Percentiles rank a stretch among this genome's conserved stretches.
Conservation (phyloP, 1,140 invertebrate genomes). For the Potamilus streckersoni region DNA sequence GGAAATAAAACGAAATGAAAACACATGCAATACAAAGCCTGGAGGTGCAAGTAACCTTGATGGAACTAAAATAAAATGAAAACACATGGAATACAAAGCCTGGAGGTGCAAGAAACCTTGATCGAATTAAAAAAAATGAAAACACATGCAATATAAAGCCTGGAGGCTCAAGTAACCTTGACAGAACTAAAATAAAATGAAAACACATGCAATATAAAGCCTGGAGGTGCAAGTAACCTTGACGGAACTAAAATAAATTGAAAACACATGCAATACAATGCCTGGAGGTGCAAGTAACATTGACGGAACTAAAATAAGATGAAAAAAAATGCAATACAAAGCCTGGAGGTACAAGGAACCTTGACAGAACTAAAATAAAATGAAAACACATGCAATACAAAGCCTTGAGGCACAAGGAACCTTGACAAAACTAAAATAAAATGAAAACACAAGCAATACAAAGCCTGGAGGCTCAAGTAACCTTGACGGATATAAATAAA, state of each 20-base stretch:
- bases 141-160: slow-evolving; percentile 76
- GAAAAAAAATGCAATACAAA: slow-evolving; percentile 65
- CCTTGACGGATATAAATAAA: slow-evolving; percentile 83
- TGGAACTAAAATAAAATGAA: slow-evolving; percentile 75
- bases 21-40: slow-evolving; percentile 78
- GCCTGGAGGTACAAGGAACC: slow-evolving; percentile 96
- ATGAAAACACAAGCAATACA: slow-evolving; percentile 62
- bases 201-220: slow-evolving; percentile 75
- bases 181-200: slow-evolving; percentile 75
- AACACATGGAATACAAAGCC: slow-evolving; percentile 75
- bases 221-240: slow-evolving; percentile 94
- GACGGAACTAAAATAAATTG: slow-evolving; percentile 77
- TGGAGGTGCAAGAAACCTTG: slow-evolving; percentile 95
- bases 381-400: slow-evolving; percentile 70
- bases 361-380: slow-evolving; percentile 78
- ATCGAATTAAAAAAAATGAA: slow-evolving; percentile 75
- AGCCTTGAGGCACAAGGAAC: slow-evolving; percentile 95
- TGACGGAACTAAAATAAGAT: slow-evolving; percentile 78
- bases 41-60: slow-evolving; percentile 92
- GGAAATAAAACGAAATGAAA: slow-evolving; percentile 74
- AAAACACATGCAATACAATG: slow-evolving; percentile 65
- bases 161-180: slow-evolving; percentile 95
- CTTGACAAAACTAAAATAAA: slow-evolving; percentile 81
- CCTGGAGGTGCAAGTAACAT: slow-evolving; percentile 95
- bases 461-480: slow-evolving; percentile 93